phyloP scores from a whole-genome alignment of 2,888 invertebrate species.

The Limnephilus marmoratus region DNA sequence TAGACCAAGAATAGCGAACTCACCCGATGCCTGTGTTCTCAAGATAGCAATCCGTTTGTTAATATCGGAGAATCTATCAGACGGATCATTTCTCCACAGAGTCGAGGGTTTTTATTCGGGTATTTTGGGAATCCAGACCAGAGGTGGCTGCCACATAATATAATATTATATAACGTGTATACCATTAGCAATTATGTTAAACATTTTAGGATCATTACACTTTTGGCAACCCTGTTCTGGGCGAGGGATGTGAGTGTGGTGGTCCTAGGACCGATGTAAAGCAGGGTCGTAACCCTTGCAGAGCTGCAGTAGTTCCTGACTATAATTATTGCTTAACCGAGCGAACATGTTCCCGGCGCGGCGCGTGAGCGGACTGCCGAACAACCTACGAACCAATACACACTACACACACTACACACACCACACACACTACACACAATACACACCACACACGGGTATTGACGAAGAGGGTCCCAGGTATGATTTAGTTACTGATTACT shows the following conservation, averaged over 20 bases:
- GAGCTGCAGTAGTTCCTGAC: slow-evolving; percentile 41
- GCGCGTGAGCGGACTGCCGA: slow-evolving; percentile 54
- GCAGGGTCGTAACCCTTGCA: slow-evolving; percentile 47
- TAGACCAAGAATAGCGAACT: too few species aligned
- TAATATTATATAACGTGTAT: background rate
- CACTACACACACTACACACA: background rate
- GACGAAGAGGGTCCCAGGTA: background rate
- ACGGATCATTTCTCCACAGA: too few species aligned
- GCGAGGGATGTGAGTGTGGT: slow-evolving; percentile 21
- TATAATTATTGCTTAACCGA: slow-evolving; percentile 63
- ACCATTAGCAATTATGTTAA: background rate
- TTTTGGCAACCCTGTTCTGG: slow-evolving; percentile 12
- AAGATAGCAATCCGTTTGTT: too few species aligned
- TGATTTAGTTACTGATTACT: background rate
- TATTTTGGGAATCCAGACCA: too few species aligned
- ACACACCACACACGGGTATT: background rate
- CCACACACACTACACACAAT: too few species aligned
- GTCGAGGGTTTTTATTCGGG: too few species aligned
- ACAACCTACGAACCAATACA: background rate
- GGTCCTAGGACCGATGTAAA: slow-evolving; percentile 49
- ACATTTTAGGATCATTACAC: background rate
- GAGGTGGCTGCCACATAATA: too few species aligned
- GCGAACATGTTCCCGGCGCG: slow-evolving; percentile 50
- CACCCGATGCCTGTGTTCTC: too few species aligned
- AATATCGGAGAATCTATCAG: too few species aligned